These are phyloP conservation scores for Rhimphoctona megacephalus DNA, from an alignment of 2,888 invertebrate species.

Conservation along the genomic window DNA sequence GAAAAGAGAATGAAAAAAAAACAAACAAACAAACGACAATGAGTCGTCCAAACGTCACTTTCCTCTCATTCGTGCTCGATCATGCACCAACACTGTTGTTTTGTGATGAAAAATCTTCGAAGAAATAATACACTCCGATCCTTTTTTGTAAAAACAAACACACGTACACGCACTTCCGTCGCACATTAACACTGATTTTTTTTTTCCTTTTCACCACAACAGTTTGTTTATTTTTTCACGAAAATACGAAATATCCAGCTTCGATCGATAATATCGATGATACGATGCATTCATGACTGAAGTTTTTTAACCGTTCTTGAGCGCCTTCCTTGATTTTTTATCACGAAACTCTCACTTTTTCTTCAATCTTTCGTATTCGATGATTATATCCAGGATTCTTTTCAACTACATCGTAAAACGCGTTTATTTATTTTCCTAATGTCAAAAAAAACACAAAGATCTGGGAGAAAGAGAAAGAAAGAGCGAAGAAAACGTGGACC, in stretches of 20 bases:
- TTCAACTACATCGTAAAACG: neutral
- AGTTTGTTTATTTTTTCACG: slow-evolving; percentile 36
- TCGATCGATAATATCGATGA: slow-evolving; percentile 25
- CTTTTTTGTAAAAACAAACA: neutral
- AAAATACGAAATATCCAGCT: slow-evolving; percentile 33
- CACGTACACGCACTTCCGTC: neutral
- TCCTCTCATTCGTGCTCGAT: neutral
- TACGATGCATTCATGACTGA: slow-evolving; percentile 57
- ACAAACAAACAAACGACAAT: slow-evolving; percentile 8
- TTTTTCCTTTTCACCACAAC: neutral
- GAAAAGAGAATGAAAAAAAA: neutral
- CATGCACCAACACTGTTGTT: neutral
- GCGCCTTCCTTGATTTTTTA: neutral
- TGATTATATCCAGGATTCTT: neutral
- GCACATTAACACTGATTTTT: neutral
- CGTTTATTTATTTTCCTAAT: neutral
- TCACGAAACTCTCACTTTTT: neutral
- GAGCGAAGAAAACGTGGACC: slow-evolving; percentile 34
- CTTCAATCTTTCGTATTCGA: neutral
- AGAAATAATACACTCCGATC: slow-evolving; percentile 1
- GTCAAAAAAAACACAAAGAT: neutral
- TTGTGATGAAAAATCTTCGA: neutral
- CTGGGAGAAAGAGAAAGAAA: neutral
- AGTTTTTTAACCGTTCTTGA: slow-evolving; percentile 9
- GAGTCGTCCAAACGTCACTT: slow-evolving; percentile 53